Evolutionary conservation across 2,113 vertebrate species (phyloP).

Genomic region (Lepisosteus oculatus): DNA sequence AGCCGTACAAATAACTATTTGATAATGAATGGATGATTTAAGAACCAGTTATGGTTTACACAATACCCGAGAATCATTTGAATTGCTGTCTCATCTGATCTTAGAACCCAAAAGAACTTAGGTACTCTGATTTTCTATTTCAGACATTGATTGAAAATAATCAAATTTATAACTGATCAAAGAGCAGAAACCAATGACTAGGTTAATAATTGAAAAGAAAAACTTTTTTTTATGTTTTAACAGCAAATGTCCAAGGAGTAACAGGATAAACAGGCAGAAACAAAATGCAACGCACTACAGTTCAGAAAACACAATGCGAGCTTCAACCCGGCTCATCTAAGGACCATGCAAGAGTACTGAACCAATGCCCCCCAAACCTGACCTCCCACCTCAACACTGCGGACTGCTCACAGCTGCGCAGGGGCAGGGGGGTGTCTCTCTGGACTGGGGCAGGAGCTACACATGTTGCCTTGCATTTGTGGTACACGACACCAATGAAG

Average conservation of each 20-base stretch:
- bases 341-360: constrained; percentile 43
- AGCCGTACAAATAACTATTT: no score
- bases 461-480: constrained; percentile 99
- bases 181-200: no score
- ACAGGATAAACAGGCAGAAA: constrained; percentile 98
- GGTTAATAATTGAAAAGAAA: neutral
- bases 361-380: constrained; percentile 26
- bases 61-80: no score
- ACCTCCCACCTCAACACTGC: constrained; percentile 34
- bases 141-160: no score
- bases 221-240: constrained; percentile 11
- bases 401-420: constrained; percentile 24
- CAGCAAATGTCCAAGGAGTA: constrained; percentile 98
- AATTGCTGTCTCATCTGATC: neutral
- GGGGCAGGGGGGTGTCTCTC: constrained; percentile 8
- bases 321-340: constrained; percentile 97
- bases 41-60: no score
- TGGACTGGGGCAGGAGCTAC: constrained; percentile 63
- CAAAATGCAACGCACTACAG: constrained; percentile 98
- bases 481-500: constrained; percentile 98
- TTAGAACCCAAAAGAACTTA: neutral
- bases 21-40: no score
- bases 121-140: no score
- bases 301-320: constrained; percentile 97
- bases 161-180: no score